Base-by-base conservation (phyloP, 2,113 vertebrate genomes). In the Struthio camelus region DNA sequence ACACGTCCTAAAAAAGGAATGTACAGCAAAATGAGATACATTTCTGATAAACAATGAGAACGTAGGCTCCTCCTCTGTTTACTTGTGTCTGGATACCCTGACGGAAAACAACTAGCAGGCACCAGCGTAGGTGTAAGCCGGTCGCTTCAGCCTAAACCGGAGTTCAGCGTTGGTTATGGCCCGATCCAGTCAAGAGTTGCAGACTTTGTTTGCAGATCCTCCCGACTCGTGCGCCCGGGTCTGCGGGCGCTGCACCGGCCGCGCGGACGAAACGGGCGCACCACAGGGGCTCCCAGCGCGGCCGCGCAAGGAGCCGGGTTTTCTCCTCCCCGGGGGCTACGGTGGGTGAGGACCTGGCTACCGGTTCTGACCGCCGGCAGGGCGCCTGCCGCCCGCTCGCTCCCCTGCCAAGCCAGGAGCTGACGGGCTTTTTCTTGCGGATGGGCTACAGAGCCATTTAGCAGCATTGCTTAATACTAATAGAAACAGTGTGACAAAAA, bases 1-100 rank as follows among this genome's bases (percentile, higher is more conserved):
- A 99, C 98, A 99, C 98, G 94, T 99, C 98, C 98, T 98, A 98
- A 98, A 97, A 98, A 98, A 98, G 96, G 97, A 98, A 98, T 98
- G 97, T 97, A 98, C 97, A 98, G 97, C 97, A 97, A 98, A 98
- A 98, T 98, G 97, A 98, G 96, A 96, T 97, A 98, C 97, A 94
- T 96, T 96, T 98, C 86, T 94, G 96, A 97, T 95, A 96, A 98
- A 97, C 87, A 93, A 97, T 97, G 96, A 97, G 92, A 97, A 97
- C 93, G 96, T 92, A 96, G 96, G 94, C 87, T 97, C 93, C 95
- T 98, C 93, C 95, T 98, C 95, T 87, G 96, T 95, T 94, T 80
- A 72, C 85, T 95, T 97, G 97, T 94, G 71, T 96, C 90, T 95
- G 78, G 84, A 92, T 92, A 96, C 95, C 96, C 86, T 92, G 97